A percentile compares a stretch with the other conserved stretches of the same genome.
phyloP scores from a whole-genome alignment of 2,888 invertebrate genomes.

The Meteorus cinctellus region DNA sequence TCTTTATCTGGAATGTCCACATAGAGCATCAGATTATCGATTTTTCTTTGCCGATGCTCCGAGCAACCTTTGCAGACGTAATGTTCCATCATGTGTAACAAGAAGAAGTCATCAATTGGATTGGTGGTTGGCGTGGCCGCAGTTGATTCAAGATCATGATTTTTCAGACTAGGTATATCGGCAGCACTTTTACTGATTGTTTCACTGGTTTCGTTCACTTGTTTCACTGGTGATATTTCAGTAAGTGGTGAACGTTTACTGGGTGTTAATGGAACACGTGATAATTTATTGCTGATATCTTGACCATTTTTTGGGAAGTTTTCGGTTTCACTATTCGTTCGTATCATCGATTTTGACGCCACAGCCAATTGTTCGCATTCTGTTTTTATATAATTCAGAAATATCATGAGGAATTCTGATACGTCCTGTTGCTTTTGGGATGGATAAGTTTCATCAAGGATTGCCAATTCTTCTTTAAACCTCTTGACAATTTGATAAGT shows the following conservation, averaged over 20 bases:
- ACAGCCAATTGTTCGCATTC: slow-evolving; percentile 58
- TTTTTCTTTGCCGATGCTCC: slow-evolving; percentile 60
- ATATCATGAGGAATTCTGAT: slow-evolving; percentile 65
- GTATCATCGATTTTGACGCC: slow-evolving; percentile 23
- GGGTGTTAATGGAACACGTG: slow-evolving; percentile 48
- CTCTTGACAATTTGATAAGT: slow-evolving; percentile 55
- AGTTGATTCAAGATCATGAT: slow-evolving; percentile 2
- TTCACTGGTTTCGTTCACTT: slow-evolving; percentile 37
- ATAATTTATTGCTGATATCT: slow-evolving; percentile 37
- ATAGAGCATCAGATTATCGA: slow-evolving; percentile 65
- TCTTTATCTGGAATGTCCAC: slow-evolving; percentile 58
- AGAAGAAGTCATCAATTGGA: slow-evolving; percentile 63
- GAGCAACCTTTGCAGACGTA: slow-evolving; percentile 60
- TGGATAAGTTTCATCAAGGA: slow-evolving; percentile 62
- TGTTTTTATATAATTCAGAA: slow-evolving; percentile 63
- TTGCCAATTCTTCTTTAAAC: slow-evolving; percentile 62
- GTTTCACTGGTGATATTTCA: slow-evolving; percentile 55
- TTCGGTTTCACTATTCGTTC: slow-evolving; percentile 55
- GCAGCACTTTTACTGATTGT: background rate
- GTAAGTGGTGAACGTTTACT: slow-evolving; percentile 58
- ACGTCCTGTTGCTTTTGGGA: slow-evolving; percentile 67
- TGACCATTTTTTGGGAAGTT: slow-evolving; percentile 57
- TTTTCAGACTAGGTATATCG: slow-evolving; percentile 34
- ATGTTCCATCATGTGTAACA: slow-evolving; percentile 62
- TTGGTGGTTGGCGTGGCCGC: slow-evolving; percentile 48